Percentiles rank a stretch among this genome's conserved stretches.
These are phyloP conservation scores for Neotoma lepida DNA, from an alignment of 2,113 vertebrate genomes.

Conservation along the genomic window DNA sequence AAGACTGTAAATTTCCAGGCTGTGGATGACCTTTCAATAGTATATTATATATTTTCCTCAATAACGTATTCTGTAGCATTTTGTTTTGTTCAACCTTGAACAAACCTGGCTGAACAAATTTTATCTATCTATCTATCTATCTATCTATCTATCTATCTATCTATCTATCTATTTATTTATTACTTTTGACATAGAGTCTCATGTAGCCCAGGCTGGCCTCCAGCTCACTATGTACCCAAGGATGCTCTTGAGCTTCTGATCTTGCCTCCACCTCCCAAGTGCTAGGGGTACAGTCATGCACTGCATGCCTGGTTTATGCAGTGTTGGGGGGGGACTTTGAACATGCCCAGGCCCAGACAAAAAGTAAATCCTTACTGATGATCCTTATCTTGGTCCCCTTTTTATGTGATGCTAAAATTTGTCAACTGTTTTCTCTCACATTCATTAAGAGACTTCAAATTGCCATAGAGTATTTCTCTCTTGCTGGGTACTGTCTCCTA, in stretches of 20 bases:
- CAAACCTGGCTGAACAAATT: background rate
- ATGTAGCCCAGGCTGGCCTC: background rate
- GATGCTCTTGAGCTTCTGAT: background rate
- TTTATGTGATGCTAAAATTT: background rate
- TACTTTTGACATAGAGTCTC: background rate
- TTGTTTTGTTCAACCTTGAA: background rate
- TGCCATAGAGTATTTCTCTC: no score
- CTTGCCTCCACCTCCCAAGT: no score
- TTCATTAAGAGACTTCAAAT: background rate
- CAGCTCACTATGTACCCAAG: background rate
- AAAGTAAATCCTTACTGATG: background rate
- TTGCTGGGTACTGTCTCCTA: fast-evolving
- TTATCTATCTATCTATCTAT: background rate
- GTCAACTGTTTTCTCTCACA: background rate
- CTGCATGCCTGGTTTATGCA: background rate
- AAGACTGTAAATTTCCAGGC: background rate
- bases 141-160: background rate
- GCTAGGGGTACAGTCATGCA: background rate
- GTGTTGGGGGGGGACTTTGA: background rate
- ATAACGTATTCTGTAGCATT: background rate
- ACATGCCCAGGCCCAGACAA: background rate
- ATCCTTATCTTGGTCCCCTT: background rate
- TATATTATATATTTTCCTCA: background rate
- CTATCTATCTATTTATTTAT: background rate
- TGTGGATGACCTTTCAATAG: background rate